Conservation (phyloP, 1,140 invertebrate genomes). For the Carcinoscorpius rotundicauda region DNA sequence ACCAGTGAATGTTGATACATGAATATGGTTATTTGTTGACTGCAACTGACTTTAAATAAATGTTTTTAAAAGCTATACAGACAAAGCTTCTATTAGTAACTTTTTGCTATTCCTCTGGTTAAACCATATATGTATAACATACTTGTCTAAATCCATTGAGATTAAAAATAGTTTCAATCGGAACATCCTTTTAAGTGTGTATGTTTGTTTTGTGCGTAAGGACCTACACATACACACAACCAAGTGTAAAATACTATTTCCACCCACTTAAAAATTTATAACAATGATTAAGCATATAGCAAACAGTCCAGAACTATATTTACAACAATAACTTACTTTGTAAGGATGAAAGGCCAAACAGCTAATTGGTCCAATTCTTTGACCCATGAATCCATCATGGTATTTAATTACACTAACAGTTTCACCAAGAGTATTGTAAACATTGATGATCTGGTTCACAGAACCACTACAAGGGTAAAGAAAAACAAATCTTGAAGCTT, state of each 20-base stretch:
- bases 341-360: constrained; percentile 79
- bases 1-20: too few species aligned
- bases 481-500: not conserved
- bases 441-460: constrained; percentile 61
- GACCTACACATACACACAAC: constrained; percentile 4
- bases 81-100: too few species aligned
- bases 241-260: constrained; percentile 6
- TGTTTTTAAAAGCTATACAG: too few species aligned
- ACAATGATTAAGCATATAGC: not conserved
- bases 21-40: too few species aligned
- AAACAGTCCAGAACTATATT: not conserved
- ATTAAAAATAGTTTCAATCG: not conserved
- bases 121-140: too few species aligned
- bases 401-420: constrained; percentile 57
- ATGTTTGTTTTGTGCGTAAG: not conserved
- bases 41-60: too few species aligned
- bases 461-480: constrained; percentile 50
- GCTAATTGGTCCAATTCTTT: constrained; percentile 66
- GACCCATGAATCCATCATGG: constrained; percentile 82
- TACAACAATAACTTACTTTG: constrained; percentile 40
- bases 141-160: too few species aligned
- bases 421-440: constrained; percentile 46
- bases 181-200: not conserved
- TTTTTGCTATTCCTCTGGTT: too few species aligned
- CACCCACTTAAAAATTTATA: not conserved